phyloP scores from a whole-genome alignment of 2,797 vertebrate species.

The Sciaenops ocellatus region DNA sequence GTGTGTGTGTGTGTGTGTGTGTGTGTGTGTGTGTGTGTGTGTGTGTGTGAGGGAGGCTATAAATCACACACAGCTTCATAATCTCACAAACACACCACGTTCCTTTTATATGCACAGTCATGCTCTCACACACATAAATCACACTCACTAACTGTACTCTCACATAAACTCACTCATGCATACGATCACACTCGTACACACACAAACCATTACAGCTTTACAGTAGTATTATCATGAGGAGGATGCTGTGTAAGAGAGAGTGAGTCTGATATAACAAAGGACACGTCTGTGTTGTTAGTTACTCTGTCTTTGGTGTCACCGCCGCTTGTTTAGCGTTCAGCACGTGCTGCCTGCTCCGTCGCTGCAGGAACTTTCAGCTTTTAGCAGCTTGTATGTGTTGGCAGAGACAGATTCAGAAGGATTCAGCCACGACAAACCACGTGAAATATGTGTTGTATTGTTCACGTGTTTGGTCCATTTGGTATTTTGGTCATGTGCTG shows the following conservation, averaged over 20 bases:
- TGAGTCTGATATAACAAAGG: not conserved
- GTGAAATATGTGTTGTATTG: not conserved
- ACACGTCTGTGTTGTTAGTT: not conserved
- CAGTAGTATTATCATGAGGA: not conserved
- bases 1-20: constrained; percentile 21
- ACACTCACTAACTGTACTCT: not conserved
- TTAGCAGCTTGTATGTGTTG: not conserved
- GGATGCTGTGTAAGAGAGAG: not conserved
- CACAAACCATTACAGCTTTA: not conserved
- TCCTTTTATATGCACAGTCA: not conserved
- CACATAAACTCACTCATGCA: constrained; percentile 1
- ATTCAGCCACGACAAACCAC: not conserved
- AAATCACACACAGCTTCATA: constrained; percentile 19
- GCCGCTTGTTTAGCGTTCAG: not conserved
- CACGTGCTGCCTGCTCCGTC: too few relatives aligned
- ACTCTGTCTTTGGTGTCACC: too few relatives aligned
- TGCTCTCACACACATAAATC: constrained; percentile 40
- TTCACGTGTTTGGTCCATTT: not conserved
- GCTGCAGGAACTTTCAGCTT: not conserved
- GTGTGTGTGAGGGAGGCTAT: too few relatives aligned
- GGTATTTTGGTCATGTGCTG: not conserved
- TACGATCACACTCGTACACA: not conserved
- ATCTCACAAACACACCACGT: constrained; percentile 16
- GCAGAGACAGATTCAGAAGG: not conserved
- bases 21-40: constrained; percentile 19